A percentile compares a stretch with the other conserved stretches of the same genome.
Evolutionary conservation across 2,113 vertebrate genomes (phyloP).

Genomic region (Semnornis frantzii): DNA sequence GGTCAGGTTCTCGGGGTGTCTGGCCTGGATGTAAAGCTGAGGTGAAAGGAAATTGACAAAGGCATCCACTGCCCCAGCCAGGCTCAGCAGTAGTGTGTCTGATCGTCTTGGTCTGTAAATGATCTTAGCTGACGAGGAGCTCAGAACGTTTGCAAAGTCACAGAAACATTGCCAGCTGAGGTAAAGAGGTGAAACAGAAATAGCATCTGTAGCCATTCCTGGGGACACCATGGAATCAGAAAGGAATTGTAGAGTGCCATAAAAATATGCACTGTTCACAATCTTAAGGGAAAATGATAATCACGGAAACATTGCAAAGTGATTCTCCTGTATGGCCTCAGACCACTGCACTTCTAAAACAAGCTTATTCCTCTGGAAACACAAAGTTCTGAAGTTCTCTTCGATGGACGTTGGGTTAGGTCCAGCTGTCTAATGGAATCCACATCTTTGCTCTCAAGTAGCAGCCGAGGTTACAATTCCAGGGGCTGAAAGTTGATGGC

Average conservation of each 20-base stretch:
- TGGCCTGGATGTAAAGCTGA: conserved; percentile 75
- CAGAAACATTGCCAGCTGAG: conserved; percentile 48
- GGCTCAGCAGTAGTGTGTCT: not conserved
- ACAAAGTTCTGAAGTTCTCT: not conserved
- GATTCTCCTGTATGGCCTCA: not conserved
- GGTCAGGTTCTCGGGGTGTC: conserved; percentile 62
- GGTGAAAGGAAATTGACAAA: conserved; percentile 43
- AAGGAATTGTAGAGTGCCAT: not conserved
- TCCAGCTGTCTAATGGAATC: conserved; percentile 25
- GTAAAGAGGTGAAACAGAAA: conserved; percentile 62
- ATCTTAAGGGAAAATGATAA: not conserved
- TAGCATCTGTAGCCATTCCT: conserved; percentile 18
- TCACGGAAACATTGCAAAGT: not conserved
- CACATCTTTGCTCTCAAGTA: not conserved
- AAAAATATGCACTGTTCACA: not conserved
- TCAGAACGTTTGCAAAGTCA: conserved; percentile 46
- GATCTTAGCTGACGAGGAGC: not conserved
- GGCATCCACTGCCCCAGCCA: not conserved
- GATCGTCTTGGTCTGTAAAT: conserved; percentile 14
- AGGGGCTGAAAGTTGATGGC: not conserved
- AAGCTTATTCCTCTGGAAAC: conserved; percentile 10
- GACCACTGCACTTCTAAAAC: not conserved
- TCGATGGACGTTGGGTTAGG: not conserved
- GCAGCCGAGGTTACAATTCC: not conserved
- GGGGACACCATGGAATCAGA: conserved; percentile 20